Evolutionary conservation across 2,113 vertebrate species (phyloP), one percentile per base, ranked within the genome.

Genomic region (Noctilio leporinus): DNA sequence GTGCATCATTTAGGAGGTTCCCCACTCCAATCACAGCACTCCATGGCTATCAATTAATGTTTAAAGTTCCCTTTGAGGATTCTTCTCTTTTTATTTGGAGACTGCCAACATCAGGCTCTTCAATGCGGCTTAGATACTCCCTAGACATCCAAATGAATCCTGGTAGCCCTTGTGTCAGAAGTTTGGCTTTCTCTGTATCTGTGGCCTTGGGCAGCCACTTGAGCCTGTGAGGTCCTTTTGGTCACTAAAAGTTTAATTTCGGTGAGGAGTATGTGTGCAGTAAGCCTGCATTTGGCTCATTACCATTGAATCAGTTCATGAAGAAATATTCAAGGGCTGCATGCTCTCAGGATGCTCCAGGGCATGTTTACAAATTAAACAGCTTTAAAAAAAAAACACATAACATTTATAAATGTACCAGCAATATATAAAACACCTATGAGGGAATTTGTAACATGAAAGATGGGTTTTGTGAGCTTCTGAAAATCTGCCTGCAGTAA

Each of bases 301-400:
- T 96, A 86, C 94, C 94, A 65, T 57, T 73, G 53, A 94, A 72
- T 78, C 69, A 92, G 38, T 78, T 95, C 89, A 96, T 94, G 95
- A 95, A 76, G 82, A 94, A 95, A 91, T 83, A 91, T 65, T 89
- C 65, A 70, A 95, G 94, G 69, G 10, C 22, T 88, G 45, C 55
- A 72, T 96, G 82, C 73, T 72, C 75, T 95, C 86, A 89, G 97
- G 85, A 77, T 96, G 92, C 89, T 89, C 83, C 62, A 91, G 90
- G 96, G 72, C 49, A 93, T 94, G 43, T 95, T 97, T 96, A 91
- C 88, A 97, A 96, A 93, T 93, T 91, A 94, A 97, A 96, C 6
- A 96, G 86, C 59, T 49, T 83, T 12, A 62, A 62, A 62, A 26
- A 69, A 64, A 92, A 43, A 53, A 80, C 51, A 10, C 59, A 53